Conservation (phyloP, 2,888 invertebrate genomes). For the Nephrotoma flavescens region DNA sequence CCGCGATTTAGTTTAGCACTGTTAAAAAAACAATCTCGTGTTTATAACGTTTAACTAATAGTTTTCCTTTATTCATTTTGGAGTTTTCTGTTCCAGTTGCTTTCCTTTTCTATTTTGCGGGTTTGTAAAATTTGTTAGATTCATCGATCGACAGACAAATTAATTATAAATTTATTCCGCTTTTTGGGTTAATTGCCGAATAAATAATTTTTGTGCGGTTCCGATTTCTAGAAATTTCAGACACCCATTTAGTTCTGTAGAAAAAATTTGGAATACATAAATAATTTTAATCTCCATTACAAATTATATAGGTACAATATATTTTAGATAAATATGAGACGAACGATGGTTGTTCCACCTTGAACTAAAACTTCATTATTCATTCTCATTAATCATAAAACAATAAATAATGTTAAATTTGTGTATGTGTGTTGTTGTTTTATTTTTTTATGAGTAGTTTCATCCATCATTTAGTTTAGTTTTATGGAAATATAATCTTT, state of each 20-base stretch:
- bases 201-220: background rate
- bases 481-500: background rate
- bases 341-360: background rate
- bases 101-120: too few species aligned
- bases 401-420: background rate
- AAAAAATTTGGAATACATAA: background rate
- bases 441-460: background rate
- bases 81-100: too few species aligned
- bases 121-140: background rate
- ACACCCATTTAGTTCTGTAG: background rate
- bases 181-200: background rate
- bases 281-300: background rate
- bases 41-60: too few species aligned
- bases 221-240: background rate
- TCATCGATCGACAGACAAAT: background rate
- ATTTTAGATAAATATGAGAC: background rate
- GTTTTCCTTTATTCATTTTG: too few species aligned
- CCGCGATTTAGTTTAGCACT: too few species aligned
- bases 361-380: background rate
- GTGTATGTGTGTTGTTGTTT: background rate
- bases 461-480: background rate
- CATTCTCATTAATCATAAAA: background rate
- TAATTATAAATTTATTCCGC: background rate
- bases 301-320: background rate
- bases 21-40: too few species aligned